phyloP scores from a whole-genome alignment of 2,113 vertebrate species.

The Strix uralensis region DNA sequence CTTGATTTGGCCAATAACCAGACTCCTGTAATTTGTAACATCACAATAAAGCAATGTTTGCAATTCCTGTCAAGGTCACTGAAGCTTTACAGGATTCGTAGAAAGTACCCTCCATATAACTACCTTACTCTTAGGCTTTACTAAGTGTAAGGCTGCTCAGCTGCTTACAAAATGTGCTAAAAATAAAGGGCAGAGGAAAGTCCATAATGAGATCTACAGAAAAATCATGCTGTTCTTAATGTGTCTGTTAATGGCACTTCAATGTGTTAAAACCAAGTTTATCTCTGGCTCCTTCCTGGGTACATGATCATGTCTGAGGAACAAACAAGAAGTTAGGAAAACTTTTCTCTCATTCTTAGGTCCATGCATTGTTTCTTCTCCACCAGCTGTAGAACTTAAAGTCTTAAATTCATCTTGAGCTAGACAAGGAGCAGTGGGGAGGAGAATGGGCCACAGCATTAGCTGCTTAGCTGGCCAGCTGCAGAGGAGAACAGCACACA shows the following conservation, averaged over 20 bases:
- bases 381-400: not conserved
- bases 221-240: not conserved
- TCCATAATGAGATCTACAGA: not conserved
- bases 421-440: not conserved
- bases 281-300: not conserved
- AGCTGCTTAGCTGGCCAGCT: not conserved
- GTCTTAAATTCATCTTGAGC: not conserved
- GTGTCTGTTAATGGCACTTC: not conserved
- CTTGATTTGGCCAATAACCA: constrained; percentile 14
- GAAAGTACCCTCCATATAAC: not conserved
- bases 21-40: not conserved
- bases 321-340: not conserved
- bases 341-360: not conserved
- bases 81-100: not conserved
- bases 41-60: not conserved
- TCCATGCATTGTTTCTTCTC: not conserved
- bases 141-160: not conserved
- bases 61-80: not conserved
- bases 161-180: not conserved
- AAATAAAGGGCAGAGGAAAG: not conserved
- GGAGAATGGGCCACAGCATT: not conserved
- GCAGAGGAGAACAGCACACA: not conserved
- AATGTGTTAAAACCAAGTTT: not conserved
- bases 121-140: not conserved
- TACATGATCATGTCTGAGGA: not conserved